A percentile compares a stretch with the other conserved stretches of the same genome.
These are phyloP conservation scores for Choristoneura fumiferana DNA, from an alignment of 1,140 invertebrate species.

Conservation along the genomic window DNA sequence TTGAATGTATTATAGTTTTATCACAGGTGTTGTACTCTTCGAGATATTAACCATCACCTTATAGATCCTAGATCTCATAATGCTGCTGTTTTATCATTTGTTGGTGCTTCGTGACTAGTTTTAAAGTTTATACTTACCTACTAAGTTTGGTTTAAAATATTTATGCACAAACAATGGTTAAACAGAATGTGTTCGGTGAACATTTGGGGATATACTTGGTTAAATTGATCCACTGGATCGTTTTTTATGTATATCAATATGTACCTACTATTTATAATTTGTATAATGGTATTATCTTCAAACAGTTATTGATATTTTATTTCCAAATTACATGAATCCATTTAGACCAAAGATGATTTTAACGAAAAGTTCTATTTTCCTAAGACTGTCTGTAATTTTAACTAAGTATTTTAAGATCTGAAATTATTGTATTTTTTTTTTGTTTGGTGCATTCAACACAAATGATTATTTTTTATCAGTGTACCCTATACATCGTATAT, in stretches of 20 bases:
- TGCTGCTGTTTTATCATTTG: constrained; percentile 35
- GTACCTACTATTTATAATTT: too few relatives aligned
- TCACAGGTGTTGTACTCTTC: not conserved
- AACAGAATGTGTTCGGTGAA: not conserved
- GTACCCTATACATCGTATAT: not conserved
- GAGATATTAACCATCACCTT: not conserved
- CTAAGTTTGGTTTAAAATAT: constrained; percentile 2
- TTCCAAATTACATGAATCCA: not conserved
- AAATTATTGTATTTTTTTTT: constrained; percentile 37
- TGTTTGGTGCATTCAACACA: constrained; percentile 34
- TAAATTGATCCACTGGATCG: too few relatives aligned
- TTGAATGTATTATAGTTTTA: not conserved
- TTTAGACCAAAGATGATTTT: constrained; percentile 12
- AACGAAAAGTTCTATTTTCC: constrained; percentile 29
- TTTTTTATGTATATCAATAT: too few relatives aligned
- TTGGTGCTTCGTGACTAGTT: constrained; percentile 52
- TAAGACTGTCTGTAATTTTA: constrained; percentile 23
- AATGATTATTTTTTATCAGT: constrained; percentile 42
- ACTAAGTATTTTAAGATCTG: constrained; percentile 37
- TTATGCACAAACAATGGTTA: constrained; percentile 3
- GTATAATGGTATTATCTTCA: too few relatives aligned
- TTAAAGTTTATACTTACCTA: constrained; percentile 45
- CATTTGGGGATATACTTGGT: too few relatives aligned
- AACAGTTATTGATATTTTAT: too few relatives aligned
- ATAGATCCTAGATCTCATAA: constrained; percentile 9